Evolutionary conservation across 2,888 invertebrate species (phyloP).

Genomic region (Cremastinae sp.): DNA sequence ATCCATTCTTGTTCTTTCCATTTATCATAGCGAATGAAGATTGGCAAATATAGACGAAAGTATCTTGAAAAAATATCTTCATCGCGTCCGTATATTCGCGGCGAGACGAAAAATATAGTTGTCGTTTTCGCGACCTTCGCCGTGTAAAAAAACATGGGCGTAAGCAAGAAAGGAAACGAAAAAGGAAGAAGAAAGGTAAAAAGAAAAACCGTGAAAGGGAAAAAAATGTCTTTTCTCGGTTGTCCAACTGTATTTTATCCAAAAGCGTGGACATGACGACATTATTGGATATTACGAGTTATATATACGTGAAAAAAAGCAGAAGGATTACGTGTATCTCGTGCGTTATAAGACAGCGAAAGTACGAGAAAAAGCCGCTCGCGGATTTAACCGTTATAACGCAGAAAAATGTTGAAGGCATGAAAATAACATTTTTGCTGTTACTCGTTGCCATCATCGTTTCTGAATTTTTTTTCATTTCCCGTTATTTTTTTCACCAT

Average conservation of each 20-base stretch:
- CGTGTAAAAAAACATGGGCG: too few relatives aligned
- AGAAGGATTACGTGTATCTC: conserved; percentile 10
- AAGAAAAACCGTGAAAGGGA: too few relatives aligned
- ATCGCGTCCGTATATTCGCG: conserved; percentile 49
- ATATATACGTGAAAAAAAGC: conserved; percentile 2
- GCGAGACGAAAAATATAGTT: conserved; percentile 49
- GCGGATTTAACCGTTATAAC: conserved; percentile 11
- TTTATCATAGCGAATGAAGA: conserved; percentile 2
- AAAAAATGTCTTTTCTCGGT: conserved; percentile 23
- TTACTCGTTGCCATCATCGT: conserved; percentile 1
- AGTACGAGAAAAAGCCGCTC: too few relatives aligned
- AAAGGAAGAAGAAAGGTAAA: conserved; percentile 14
- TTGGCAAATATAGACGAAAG: conserved; percentile 17
- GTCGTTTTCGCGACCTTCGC: conserved; percentile 26
- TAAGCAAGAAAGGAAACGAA: conserved; percentile 19
- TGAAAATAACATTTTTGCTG: conserved; percentile 30
- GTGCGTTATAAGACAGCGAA: background rate
- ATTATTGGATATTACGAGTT: conserved; percentile 38
- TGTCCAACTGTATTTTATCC: conserved; percentile 33
- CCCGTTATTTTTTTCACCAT: background rate
- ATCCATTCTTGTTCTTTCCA: too few relatives aligned
- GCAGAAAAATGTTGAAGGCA: conserved; percentile 41
- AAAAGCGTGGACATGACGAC: conserved; percentile 18
- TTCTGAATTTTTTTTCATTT: background rate
- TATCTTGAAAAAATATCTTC: conserved; percentile 44